Evolutionary conservation across 2,888 invertebrate genomes (phyloP).

Genomic region (Diloba caeruleocephala): DNA sequence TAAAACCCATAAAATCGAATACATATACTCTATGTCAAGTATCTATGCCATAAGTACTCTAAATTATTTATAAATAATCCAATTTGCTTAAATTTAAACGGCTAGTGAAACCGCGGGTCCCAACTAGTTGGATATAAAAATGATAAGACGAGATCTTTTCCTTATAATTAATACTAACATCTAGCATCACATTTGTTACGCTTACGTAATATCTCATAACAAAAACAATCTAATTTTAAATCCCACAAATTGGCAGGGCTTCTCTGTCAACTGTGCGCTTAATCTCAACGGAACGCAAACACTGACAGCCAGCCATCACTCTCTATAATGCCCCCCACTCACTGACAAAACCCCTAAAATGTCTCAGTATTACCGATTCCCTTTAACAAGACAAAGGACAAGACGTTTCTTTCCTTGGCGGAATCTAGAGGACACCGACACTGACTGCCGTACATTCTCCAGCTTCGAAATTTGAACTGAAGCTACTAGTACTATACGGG

Average conservation of each 20-base stretch:
- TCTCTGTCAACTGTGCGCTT: constrained; percentile 10
- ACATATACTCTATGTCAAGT: no score
- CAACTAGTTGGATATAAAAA: no score
- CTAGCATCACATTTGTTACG: neutral
- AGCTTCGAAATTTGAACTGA: no score
- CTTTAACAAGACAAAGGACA: neutral
- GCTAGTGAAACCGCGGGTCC: no score
- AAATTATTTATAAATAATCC: no score
- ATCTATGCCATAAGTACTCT: no score
- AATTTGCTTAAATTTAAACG: no score
- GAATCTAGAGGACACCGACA: no score
- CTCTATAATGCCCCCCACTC: constrained; percentile 28
- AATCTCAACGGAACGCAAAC: constrained; percentile 9
- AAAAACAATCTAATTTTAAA: constrained; percentile 14
- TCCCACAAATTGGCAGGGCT: constrained; percentile 16
- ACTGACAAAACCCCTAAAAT: constrained; percentile 24
- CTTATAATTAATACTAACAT: neutral
- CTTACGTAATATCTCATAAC: neutral
- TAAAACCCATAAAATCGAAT: no score
- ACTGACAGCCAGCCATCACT: constrained; percentile 26
- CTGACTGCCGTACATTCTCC: no score
- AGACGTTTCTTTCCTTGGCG: constrained; percentile 8
- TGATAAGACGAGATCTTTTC: no score
- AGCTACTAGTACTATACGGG: no score
- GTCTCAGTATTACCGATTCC: constrained; percentile 14